These are phyloP conservation scores for Microtus pennsylvanicus DNA, from an alignment of 2,113 vertebrate genomes.

Conservation along the genomic window DNA sequence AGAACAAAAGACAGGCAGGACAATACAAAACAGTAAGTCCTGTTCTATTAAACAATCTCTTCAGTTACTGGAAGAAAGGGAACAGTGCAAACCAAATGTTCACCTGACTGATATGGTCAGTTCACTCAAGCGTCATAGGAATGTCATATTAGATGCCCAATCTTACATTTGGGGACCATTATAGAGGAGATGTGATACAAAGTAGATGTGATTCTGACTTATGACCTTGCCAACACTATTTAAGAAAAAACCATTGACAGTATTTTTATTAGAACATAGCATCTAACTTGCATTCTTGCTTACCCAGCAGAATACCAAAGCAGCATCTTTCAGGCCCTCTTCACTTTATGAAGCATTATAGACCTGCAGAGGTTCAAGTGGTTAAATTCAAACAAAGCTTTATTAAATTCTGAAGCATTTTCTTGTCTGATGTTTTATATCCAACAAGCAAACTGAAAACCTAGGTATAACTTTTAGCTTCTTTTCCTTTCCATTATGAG, in stretches of 20 bases:
- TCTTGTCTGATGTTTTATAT: not conserved
- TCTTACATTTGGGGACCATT: not conserved
- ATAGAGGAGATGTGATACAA: not conserved
- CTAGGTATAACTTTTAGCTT: not conserved
- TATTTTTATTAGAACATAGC: not conserved
- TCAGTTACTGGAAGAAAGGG: not conserved
- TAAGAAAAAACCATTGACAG: not conserved
- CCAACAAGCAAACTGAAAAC: not conserved
- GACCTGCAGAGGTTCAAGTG: not conserved
- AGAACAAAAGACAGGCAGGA: not conserved
- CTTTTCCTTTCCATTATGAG: not conserved
- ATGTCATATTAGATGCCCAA: slow-evolving; percentile 27
- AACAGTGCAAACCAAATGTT: not conserved
- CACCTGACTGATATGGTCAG: not conserved
- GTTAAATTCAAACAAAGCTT: not conserved
- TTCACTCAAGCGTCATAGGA: not conserved
- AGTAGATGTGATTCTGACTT: not conserved
- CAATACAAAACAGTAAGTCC: not conserved
- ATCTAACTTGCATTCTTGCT: not conserved
- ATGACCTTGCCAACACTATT: not conserved
- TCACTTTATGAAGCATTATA: not conserved
- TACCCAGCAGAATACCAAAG: not conserved
- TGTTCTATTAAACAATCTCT: not conserved
- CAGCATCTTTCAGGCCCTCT: not conserved
- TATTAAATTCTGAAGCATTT: not conserved